Percentiles rank a stretch among this genome's conserved stretches.
Evolutionary conservation across 2,113 vertebrate genomes (phyloP).

Genomic region (Aphyosemion australe): DNA sequence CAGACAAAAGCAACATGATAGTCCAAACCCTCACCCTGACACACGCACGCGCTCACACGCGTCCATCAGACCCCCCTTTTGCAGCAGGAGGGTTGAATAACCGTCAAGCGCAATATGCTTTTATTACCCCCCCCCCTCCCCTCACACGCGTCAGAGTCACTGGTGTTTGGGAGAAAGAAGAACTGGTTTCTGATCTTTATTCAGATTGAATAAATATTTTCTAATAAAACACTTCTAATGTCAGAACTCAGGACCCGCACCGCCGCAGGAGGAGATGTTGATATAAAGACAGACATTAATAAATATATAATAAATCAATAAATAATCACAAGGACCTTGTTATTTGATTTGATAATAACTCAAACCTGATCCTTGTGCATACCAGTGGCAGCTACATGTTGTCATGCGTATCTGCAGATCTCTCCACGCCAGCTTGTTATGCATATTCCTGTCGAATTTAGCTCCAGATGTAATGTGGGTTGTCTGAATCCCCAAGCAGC

Average conservation of each 20-base stretch:
- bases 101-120: background rate
- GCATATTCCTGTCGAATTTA: slow-evolving; percentile 38
- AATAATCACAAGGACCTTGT: no score
- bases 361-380: no score
- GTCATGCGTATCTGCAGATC: slow-evolving; percentile 8
- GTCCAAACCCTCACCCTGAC: slow-evolving; percentile 16
- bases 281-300: no score
- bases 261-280: no score
- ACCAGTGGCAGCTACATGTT: no score
- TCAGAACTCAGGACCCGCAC: no score
- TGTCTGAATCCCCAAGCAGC: slow-evolving; percentile 46
- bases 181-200: slow-evolving; percentile 9
- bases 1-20: slow-evolving; percentile 71
- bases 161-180: slow-evolving; percentile 30
- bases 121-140: slow-evolving; percentile 38
- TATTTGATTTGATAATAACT: no score
- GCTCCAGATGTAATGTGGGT: slow-evolving; percentile 64
- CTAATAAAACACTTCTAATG: no score
- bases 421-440: slow-evolving; percentile 39
- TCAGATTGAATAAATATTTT: no score
- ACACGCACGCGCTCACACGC: background rate
- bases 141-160: slow-evolving; percentile 72
- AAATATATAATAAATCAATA: no score
- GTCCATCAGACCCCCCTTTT: background rate
- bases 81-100: slow-evolving; percentile 26